Evolutionary conservation across 2,797 vertebrate species (phyloP), one percentile per base, ranked within the genome.

Genomic region (Epinephelus awoara): DNA sequence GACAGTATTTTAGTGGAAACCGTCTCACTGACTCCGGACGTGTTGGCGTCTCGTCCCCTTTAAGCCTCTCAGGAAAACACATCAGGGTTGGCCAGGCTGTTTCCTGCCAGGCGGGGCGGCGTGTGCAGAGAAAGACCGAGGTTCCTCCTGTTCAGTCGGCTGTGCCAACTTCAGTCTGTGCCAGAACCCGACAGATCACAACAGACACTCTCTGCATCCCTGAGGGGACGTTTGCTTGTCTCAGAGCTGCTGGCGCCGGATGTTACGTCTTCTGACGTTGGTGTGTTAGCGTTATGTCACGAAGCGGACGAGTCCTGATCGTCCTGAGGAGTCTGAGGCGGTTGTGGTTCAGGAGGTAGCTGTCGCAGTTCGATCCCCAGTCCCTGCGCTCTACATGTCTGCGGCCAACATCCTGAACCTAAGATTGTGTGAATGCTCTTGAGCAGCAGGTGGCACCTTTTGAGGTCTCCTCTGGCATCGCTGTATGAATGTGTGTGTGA

Each of bases 81-180:
- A 25, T 54, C 19, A 27, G 50, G 19, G 21, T 65, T 23, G 71
- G 79, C 72, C 75, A 78, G 78, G 62, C 6, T 1, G 25, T 44
- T 64, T 86, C 81, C 79, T 52, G 81, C 75, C 71, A 66, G 50
- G 66, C 0, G 0, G 58, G 77, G 67, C 58, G 4, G 83, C 51
- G 1, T 56, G 72, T 66, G 69, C 73, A 58, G 67, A 72, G 77
- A 84, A 75, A 72, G 71, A 14, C 54, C 34, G 27, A 57, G 65
- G 47, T 67, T 71, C 85, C 75, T 88, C 82, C 59, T 84, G 89
- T 76, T 86, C 14, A 0, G 0, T 61, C 65, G 6, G 21, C 68
- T 1, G 71, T 64, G 65, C 77, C 38, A 76, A 85, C 54, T 46
- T 52, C 17, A 0, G 9, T 21, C 19, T 0, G 4, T 66, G 80